Evolutionary conservation across 2,888 invertebrate species (phyloP).

Genomic region (Vanessa cardui): DNA sequence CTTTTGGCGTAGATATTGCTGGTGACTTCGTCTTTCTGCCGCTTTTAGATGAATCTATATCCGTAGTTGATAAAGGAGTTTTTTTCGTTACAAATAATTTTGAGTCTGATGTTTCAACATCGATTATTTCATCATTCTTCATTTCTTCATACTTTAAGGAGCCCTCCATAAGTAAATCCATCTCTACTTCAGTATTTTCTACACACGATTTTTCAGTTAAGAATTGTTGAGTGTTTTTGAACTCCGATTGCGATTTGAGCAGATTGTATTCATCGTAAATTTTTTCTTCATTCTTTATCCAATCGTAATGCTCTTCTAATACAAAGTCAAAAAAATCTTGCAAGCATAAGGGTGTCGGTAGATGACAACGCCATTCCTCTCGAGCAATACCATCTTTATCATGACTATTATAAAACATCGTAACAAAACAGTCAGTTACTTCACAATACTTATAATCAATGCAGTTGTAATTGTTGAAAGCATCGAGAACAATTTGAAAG

Average conservation of each 20-base stretch:
- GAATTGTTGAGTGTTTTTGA: constrained; percentile 49
- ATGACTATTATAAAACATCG: constrained; percentile 75
- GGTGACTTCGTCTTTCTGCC: constrained; percentile 57
- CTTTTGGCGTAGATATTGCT: constrained; percentile 48
- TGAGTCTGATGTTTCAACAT: constrained; percentile 41
- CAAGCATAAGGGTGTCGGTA: constrained; percentile 77
- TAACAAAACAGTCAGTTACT: constrained; percentile 67
- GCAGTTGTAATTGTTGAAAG: constrained; percentile 69
- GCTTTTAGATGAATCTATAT: constrained; percentile 51
- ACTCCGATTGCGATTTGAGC: constrained; percentile 51
- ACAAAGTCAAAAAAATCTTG: constrained; percentile 82
- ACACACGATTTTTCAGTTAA: constrained; percentile 57
- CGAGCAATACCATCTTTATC: constrained; percentile 66
- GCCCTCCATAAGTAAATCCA: constrained; percentile 71
- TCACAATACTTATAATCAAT: constrained; percentile 76
- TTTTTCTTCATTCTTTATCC: constrained; percentile 73
- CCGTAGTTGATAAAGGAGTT: constrained; percentile 47
- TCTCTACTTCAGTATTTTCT: constrained; percentile 57
- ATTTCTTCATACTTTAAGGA: constrained; percentile 69
- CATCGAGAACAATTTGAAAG: constrained; percentile 65
- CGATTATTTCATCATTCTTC: constrained; percentile 46
- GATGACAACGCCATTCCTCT: constrained; percentile 73
- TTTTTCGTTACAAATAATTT: constrained; percentile 46
- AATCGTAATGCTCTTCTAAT: constrained; percentile 73
- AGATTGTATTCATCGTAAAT: constrained; percentile 57